Evolutionary conservation across 2,113 vertebrate genomes (phyloP).

Genomic region (Bucco capensis): DNA sequence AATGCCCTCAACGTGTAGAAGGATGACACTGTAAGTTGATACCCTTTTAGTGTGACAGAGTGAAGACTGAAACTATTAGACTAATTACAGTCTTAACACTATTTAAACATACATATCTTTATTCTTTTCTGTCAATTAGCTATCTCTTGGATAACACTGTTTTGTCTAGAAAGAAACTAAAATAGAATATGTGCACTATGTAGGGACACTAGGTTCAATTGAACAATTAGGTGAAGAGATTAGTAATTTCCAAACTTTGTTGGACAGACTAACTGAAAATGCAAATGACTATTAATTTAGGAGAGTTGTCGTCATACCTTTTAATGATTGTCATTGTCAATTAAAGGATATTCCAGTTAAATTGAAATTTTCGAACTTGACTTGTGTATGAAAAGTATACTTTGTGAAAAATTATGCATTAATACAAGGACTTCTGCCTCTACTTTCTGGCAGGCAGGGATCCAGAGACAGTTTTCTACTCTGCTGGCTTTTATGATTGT

Average conservation of each 20-base stretch:
- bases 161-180: background rate
- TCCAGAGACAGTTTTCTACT: background rate
- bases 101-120: background rate
- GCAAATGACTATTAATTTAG: background rate
- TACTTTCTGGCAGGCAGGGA: background rate
- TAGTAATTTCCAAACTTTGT: background rate
- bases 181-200: background rate
- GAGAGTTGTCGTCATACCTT: background rate
- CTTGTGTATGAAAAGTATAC: background rate
- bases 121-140: background rate
- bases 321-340: background rate
- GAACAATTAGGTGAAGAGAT: background rate
- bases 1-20: background rate
- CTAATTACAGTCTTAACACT: background rate
- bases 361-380: background rate
- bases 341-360: background rate
- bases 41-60: background rate
- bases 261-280: background rate
- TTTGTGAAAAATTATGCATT: background rate
- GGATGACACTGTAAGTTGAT: background rate
- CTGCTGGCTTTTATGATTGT: background rate
- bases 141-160: background rate
- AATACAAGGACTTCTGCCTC: background rate
- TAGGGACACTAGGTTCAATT: background rate
- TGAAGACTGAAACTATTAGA: background rate